These are phyloP conservation scores for Apotomis turbidana DNA, from an alignment of 2,888 invertebrate genomes.

Conservation along the genomic window DNA sequence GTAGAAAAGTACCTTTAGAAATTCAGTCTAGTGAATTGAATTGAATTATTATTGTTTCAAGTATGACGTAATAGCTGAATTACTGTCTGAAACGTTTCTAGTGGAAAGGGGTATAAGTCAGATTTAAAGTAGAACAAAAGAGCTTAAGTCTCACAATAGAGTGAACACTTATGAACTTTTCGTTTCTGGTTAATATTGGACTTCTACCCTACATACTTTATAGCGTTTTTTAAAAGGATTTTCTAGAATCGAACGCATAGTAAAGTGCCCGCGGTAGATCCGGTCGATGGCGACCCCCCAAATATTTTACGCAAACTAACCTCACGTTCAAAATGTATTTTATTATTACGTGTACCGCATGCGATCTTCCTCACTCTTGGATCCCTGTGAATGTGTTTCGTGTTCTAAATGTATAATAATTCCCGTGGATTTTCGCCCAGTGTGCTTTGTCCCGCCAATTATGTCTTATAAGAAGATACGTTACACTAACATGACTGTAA, in stretches of 20 bases:
- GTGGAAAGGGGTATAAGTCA: too few species aligned
- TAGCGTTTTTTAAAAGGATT: background rate
- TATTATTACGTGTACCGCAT: constrained; percentile 66
- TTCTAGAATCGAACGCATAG: constrained; percentile 33
- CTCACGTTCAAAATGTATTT: constrained; percentile 56
- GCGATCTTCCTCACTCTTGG: constrained; percentile 65
- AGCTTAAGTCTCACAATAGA: too few species aligned
- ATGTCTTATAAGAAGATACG: too few species aligned
- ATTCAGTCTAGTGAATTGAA: background rate
- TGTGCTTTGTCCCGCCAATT: constrained; percentile 48
- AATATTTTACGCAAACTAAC: constrained; percentile 71
- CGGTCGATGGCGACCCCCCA: constrained; percentile 68
- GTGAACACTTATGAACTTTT: too few species aligned
- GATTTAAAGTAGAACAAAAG: too few species aligned
- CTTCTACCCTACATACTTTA: background rate
- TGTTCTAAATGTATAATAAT: constrained; percentile 62
- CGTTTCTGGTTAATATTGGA: too few species aligned
- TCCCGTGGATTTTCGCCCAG: constrained; percentile 52
- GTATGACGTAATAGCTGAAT: background rate
- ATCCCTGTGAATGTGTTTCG: constrained; percentile 73
- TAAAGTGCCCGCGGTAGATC: constrained; percentile 48
- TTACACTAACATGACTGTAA: too few species aligned
- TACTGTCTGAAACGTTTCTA: too few species aligned
- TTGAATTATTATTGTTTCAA: background rate
- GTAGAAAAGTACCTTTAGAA: background rate